Conservation (phyloP, 2,113 vertebrate species). For the Hyla sarda region DNA sequence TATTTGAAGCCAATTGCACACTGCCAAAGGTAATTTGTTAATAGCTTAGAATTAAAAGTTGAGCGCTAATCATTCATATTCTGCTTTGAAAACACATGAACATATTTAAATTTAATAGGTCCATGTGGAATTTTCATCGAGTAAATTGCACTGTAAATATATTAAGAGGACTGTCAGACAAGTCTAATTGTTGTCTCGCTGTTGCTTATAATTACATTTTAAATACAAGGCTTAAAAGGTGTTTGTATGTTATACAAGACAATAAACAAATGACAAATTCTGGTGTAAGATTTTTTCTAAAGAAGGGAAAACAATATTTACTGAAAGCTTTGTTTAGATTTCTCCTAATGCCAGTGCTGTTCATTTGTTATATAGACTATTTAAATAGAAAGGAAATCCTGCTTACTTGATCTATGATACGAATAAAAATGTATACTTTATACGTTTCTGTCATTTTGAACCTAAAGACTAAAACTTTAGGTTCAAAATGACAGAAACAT, state of each 20-base stretch:
- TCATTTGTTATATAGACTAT: background rate
- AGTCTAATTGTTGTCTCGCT: conserved; percentile 68
- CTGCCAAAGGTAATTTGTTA: conserved; percentile 72
- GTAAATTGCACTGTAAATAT: conserved; percentile 72
- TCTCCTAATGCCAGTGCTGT: background rate
- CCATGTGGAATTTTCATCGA: conserved; percentile 79
- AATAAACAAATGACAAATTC: conserved; percentile 54
- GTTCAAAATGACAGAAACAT: background rate
- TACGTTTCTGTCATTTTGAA: too few species aligned
- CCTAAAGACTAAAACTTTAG: background rate
- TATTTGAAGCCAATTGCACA: conserved; percentile 65
- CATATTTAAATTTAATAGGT: conserved; percentile 74
- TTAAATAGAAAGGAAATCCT: background rate
- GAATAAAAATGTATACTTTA: too few species aligned
- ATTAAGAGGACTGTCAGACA: conserved; percentile 72
- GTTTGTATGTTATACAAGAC: conserved; percentile 57
- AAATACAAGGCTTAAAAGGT: conserved; percentile 73
- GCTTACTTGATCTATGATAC: background rate
- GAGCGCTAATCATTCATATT: conserved; percentile 72
- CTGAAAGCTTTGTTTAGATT: background rate
- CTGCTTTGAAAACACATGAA: conserved; percentile 73
- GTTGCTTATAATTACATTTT: conserved; percentile 74
- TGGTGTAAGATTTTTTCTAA: background rate
- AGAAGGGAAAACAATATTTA: background rate
- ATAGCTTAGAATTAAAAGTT: conserved; percentile 69